Evolutionary conservation across 2,888 invertebrate genomes (phyloP).

Genomic region (Mythimna ferrago): DNA sequence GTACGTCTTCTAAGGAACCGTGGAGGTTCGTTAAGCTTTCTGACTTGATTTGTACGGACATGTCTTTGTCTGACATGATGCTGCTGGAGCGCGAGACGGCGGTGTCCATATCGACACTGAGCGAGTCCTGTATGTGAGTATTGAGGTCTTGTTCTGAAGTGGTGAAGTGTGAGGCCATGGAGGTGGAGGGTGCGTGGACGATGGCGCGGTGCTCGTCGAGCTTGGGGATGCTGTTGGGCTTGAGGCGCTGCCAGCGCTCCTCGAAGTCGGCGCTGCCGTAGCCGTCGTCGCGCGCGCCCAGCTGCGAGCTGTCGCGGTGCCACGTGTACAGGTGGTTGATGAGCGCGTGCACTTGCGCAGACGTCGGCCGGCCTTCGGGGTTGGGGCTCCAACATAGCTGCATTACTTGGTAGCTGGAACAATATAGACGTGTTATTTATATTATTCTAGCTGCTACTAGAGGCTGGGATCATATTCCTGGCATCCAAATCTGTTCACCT

Average conservation of each 20-base stretch:
- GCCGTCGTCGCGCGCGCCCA: slow-evolving; percentile 68
- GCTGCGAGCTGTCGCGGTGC: slow-evolving; percentile 69
- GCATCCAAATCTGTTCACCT: too few relatives aligned
- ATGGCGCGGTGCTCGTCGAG: slow-evolving; percentile 89
- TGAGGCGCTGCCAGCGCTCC: slow-evolving; percentile 93
- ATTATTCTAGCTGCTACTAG: too few relatives aligned
- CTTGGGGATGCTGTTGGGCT: slow-evolving; percentile 92
- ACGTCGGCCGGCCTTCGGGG: slow-evolving; percentile 77
- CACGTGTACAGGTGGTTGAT: slow-evolving; percentile 83
- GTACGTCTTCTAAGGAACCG: slow-evolving; percentile 92
- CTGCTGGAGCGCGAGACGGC: slow-evolving; percentile 85
- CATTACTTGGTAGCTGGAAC: slow-evolving; percentile 92
- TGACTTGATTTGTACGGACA: slow-evolving; percentile 84
- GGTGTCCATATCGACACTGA: slow-evolving; percentile 81
- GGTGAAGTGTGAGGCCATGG: slow-evolving; percentile 78
- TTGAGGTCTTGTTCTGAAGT: slow-evolving; percentile 80
- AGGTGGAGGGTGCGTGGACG: slow-evolving; percentile 84
- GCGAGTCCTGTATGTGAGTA: slow-evolving; percentile 76
- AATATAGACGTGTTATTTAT: slow-evolving; percentile 8
- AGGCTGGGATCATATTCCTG: too few relatives aligned
- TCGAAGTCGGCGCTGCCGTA: slow-evolving; percentile 91
- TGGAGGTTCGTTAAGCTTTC: slow-evolving; percentile 92
- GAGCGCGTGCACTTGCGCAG: slow-evolving; percentile 84
- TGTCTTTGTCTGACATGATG: slow-evolving; percentile 85
- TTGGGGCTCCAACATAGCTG: slow-evolving; percentile 92